phyloP scores from a whole-genome alignment of 1,140 invertebrate species.

The Zaprionus ornatus region DNA sequence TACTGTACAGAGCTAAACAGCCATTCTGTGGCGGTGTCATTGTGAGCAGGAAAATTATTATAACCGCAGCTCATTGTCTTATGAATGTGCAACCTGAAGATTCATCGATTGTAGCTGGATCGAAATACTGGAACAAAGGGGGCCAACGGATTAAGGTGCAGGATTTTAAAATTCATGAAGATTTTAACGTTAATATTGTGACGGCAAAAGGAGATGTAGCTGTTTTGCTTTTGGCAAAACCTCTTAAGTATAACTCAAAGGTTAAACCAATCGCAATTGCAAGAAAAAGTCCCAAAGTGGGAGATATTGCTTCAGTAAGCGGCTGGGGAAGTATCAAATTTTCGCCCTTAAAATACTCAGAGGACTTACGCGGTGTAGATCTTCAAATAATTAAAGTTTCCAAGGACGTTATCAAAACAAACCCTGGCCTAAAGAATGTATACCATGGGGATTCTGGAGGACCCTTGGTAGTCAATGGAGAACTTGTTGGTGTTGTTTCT shows the following conservation, averaged over 20 bases:
- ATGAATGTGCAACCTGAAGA: fast-evolving
- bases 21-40: neutral
- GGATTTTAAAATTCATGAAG: too few species aligned
- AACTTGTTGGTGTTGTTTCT: neutral
- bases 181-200: too few species aligned
- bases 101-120: neutral
- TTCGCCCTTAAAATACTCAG: neutral
- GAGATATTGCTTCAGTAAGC: neutral
- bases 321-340: neutral
- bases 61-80: neutral
- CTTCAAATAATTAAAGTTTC: too few species aligned
- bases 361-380: neutral
- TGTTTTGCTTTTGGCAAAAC: too few species aligned
- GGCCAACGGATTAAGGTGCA: too few species aligned
- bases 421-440: neutral
- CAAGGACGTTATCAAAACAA: neutral
- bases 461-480: neutral
- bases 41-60: neutral
- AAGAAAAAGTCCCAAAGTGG: neutral
- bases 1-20: neutral
- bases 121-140: neutral
- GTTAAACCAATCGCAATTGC: neutral
- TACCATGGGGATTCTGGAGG: neutral
- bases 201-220: neutral
- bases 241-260: neutral